Percentiles rank a stretch among this genome's conserved stretches.
phyloP scores from a whole-genome alignment of 2,797 vertebrate species.

The Xerus rutilus region DNA sequence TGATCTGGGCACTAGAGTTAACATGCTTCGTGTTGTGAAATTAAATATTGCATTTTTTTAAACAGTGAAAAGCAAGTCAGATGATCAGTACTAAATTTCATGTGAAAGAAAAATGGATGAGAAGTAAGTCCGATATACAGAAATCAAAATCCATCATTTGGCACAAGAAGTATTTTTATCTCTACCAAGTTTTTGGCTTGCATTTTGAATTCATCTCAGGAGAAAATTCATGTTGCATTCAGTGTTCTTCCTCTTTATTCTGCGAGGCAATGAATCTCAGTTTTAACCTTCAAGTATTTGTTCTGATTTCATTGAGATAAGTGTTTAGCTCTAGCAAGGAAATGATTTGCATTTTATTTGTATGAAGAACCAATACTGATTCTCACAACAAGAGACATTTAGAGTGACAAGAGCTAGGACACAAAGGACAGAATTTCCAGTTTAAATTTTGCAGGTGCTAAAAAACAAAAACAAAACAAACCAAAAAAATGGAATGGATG shows the following conservation, averaged over 20 bases:
- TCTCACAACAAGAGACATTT: slow-evolving; percentile 71
- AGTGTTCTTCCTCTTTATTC: slow-evolving; percentile 76
- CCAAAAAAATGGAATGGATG: slow-evolving; percentile 55
- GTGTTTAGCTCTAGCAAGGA: slow-evolving; percentile 79
- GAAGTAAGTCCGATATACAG: slow-evolving; percentile 42
- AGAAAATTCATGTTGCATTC: slow-evolving; percentile 73
- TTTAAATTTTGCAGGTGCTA: slow-evolving; percentile 81
- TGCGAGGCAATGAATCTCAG: slow-evolving; percentile 73
- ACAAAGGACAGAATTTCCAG: slow-evolving; percentile 79
- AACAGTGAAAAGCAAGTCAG: slow-evolving; percentile 34
- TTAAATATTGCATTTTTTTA: slow-evolving; percentile 50
- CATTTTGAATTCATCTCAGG: slow-evolving; percentile 71
- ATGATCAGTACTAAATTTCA: slow-evolving; percentile 65
- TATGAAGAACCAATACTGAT: slow-evolving; percentile 80
- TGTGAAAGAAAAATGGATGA: slow-evolving; percentile 41
- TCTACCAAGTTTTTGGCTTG: slow-evolving; percentile 51
- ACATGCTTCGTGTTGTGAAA: slow-evolving; percentile 61
- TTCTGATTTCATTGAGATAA: slow-evolving; percentile 83
- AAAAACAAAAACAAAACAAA: slow-evolving; percentile 77
- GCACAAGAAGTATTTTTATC: slow-evolving; percentile 68
- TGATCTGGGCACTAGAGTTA: slow-evolving; percentile 42
- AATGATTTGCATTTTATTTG: slow-evolving; percentile 86
- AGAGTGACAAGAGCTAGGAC: slow-evolving; percentile 76
- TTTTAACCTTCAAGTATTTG: slow-evolving; percentile 85
- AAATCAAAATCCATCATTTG: slow-evolving; percentile 67